A percentile compares a stretch with the other conserved stretches of the same genome.
phyloP scores from a whole-genome alignment of 2,113 vertebrate genomes.

The Pica pica region DNA sequence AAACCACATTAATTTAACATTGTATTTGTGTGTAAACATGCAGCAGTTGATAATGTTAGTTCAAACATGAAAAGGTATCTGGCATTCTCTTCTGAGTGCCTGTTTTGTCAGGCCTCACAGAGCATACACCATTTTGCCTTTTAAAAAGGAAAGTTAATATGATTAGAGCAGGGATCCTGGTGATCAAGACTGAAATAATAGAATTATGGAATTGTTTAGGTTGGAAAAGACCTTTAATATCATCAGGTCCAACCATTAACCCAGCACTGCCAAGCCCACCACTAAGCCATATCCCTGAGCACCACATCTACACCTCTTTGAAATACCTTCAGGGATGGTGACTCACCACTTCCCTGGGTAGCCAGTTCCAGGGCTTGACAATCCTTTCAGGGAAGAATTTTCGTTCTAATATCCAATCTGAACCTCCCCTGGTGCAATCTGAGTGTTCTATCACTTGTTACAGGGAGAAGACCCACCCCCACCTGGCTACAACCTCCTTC shows the following conservation, averaged over 20 bases:
- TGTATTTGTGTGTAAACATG: neutral
- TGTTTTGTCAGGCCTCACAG: neutral
- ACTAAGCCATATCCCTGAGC: neutral
- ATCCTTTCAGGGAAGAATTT: neutral
- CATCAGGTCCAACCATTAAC: neutral
- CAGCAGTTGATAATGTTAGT: neutral
- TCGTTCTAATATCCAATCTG: neutral
- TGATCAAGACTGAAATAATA: neutral
- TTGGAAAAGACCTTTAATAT: neutral
- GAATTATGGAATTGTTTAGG: neutral
- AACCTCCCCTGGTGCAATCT: neutral
- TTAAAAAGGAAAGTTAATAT: neutral
- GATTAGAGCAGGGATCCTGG: neutral
- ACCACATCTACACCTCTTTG: no score
- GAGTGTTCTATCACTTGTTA: neutral
- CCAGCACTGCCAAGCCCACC: neutral
- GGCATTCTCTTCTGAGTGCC: neutral
- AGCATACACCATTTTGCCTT: neutral
- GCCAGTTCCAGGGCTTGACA: neutral
- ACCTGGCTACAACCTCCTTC: neutral
- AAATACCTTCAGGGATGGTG: no score
- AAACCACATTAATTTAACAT: neutral
- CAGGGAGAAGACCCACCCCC: fast-evolving
- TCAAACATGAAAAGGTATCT: neutral
- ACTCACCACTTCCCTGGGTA: neutral